Evolutionary conservation across 2,888 invertebrate species (phyloP), one percentile per base, ranked within the genome.

Genomic region (Mesochorus sp.): DNA sequence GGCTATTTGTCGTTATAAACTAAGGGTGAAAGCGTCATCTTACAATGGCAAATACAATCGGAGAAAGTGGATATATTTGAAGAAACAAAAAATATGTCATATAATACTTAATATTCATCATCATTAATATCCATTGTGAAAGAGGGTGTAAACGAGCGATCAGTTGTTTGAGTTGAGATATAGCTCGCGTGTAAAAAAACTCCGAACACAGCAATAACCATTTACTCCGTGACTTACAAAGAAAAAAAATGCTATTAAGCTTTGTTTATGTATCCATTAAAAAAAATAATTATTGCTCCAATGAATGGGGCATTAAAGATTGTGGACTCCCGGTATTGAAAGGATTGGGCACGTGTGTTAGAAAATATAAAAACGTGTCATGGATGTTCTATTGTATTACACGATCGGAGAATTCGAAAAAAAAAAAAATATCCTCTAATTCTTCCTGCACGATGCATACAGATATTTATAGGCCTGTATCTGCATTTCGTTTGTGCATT

Each of bases 211-310:
- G n/a, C n/a, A n/a, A n/a, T n/a, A n/a, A n/a, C n/a, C n/a, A n/a
- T n/a, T n/a, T n/a, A n/a, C n/a, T n/a, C n/a, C n/a, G n/a, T n/a
- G n/a, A n/a, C n/a, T n/a, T n/a, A n/a, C n/a, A n/a, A n/a, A n/a
- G n/a, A n/a, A n/a, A n/a, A n/a, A n/a, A n/a, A n/a, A n/a, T n/a
- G n/a, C n/a, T n/a, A n/a, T n/a, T n/a, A n/a, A n/a, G n/a, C n/a
- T 21, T 39, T 39, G 34, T 28, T 44, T 24, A 42, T 55, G 21
- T 61, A 61, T 44, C 34, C 53, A 14, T 26, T 26, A 1, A 42
- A 17, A 44, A 42, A 68, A 75, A 75, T 68, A 34, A 53, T 75
- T 68, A 68, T 68, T 53, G 17, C 26, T 68, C 68, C 53, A 44
- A 26, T 47, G 61, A 75, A 53, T 34, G 57, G 34, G 47, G 34